Conservation (phyloP, 37 sponge, comb jelly and placozoan species). For the Haliclona indistincta region DNA sequence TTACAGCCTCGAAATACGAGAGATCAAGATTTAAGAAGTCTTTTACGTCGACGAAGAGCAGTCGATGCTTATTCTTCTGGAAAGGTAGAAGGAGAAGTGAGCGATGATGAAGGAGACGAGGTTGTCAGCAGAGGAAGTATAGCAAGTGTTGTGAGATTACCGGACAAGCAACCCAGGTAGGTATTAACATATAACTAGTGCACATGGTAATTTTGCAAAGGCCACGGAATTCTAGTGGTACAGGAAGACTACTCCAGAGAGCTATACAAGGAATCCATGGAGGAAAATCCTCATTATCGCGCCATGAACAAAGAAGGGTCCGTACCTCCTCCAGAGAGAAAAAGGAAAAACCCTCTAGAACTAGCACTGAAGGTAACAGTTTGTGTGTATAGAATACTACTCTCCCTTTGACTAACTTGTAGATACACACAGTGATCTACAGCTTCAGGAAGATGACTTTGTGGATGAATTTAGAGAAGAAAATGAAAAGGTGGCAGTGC, state of each 20-base stretch:
- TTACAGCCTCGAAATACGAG: slow-evolving; percentile 36
- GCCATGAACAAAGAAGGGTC: background rate
- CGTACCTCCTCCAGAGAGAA: background rate
- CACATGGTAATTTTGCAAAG: background rate
- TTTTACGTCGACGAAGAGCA: slow-evolving; percentile 14
- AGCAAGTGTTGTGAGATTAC: slow-evolving; percentile 47
- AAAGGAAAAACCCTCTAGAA: no score
- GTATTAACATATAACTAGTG: background rate
- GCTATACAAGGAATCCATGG: slow-evolving; percentile 31
- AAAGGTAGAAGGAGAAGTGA: background rate
- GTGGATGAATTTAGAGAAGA: slow-evolving; percentile 26
- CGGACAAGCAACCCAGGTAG: slow-evolving; percentile 23
- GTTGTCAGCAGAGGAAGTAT: background rate
- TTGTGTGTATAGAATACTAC: background rate
- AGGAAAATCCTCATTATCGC: background rate
- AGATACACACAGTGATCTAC: slow-evolving; percentile 5
- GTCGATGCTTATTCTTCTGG: background rate
- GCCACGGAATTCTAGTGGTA: slow-evolving; percentile 1
- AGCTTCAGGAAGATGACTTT: background rate
- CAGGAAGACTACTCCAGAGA: slow-evolving; percentile 34
- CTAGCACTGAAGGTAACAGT: no score
- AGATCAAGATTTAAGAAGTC: slow-evolving; percentile 36
- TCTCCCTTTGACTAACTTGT: background rate
- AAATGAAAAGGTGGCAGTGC: no score
- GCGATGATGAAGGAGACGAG: slow-evolving; percentile 14